phyloP scores from a whole-genome alignment of 2,113 vertebrate species.

The Acanthisitta chloris region DNA sequence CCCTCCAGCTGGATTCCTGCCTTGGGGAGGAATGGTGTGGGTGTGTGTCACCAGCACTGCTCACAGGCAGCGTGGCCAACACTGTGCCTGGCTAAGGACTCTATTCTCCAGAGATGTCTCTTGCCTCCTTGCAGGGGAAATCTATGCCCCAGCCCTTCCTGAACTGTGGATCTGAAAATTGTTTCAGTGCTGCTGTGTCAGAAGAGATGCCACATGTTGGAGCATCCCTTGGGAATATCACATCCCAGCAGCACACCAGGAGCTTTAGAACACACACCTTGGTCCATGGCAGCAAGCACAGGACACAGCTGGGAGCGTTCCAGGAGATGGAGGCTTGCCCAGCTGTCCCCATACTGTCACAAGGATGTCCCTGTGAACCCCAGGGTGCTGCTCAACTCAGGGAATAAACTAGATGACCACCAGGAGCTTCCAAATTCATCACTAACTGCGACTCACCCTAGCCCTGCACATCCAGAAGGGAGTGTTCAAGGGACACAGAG shows the following conservation, averaged over 20 bases:
- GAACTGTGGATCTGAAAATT: neutral
- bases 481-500: neutral
- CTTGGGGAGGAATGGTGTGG: neutral
- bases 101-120: neutral
- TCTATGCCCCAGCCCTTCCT: neutral
- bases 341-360: neutral
- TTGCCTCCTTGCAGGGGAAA: neutral
- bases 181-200: neutral
- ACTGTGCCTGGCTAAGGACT: neutral
- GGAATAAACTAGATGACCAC: neutral
- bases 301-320: neutral
- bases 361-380: neutral
- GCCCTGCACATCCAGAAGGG: neutral
- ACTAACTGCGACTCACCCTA: neutral
- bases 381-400: neutral
- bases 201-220: neutral
- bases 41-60: neutral
- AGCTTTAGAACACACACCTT: neutral
- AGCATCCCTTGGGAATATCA: neutral
- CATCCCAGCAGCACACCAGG: neutral
- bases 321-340: neutral
- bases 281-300: neutral
- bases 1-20: neutral
- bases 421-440: neutral
- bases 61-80: neutral